phyloP scores from a whole-genome alignment of 2,888 invertebrate genomes.

The Andrena marginata region DNA sequence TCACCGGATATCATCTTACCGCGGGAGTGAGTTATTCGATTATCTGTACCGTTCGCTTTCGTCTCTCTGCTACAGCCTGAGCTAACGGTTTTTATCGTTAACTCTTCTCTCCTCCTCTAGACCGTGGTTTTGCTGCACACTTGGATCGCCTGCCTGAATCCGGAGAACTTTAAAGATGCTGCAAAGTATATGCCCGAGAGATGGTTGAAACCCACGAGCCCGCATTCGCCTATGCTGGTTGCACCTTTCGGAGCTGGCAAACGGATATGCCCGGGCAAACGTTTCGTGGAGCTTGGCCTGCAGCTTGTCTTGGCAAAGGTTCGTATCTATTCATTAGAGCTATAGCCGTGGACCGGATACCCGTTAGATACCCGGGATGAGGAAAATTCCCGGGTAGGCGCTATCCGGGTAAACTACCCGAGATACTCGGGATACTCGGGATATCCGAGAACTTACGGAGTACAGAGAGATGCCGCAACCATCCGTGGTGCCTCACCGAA shows the following conservation, averaged over 20 bases:
- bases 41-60: background rate
- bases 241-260: slow-evolving; percentile 93
- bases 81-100: background rate
- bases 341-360: too few relatives aligned
- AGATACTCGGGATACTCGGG: too few relatives aligned
- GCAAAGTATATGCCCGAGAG: slow-evolving; percentile 91
- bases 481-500: too few relatives aligned
- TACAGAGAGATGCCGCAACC: too few relatives aligned
- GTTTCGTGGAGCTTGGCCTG: slow-evolving; percentile 92
- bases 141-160: slow-evolving; percentile 92
- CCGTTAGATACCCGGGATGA: too few relatives aligned
- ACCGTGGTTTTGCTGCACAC: slow-evolving; percentile 93
- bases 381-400: too few relatives aligned
- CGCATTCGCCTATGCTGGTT: slow-evolving; percentile 88
- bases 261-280: slow-evolving; percentile 94
- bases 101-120: slow-evolving; percentile 81
- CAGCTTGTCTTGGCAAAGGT: slow-evolving; percentile 92
- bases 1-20: slow-evolving; percentile 90
- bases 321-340: slow-evolving; percentile 41
- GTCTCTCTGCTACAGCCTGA: background rate
- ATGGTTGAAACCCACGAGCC: slow-evolving; percentile 88
- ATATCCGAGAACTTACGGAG: too few relatives aligned
- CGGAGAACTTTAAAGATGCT: slow-evolving; percentile 91
- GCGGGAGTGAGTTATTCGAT: slow-evolving; percentile 88
- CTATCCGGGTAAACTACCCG: too few relatives aligned